Base-by-base conservation (phyloP, 2,888 invertebrate species). In the Amphipyra berbera region DNA sequence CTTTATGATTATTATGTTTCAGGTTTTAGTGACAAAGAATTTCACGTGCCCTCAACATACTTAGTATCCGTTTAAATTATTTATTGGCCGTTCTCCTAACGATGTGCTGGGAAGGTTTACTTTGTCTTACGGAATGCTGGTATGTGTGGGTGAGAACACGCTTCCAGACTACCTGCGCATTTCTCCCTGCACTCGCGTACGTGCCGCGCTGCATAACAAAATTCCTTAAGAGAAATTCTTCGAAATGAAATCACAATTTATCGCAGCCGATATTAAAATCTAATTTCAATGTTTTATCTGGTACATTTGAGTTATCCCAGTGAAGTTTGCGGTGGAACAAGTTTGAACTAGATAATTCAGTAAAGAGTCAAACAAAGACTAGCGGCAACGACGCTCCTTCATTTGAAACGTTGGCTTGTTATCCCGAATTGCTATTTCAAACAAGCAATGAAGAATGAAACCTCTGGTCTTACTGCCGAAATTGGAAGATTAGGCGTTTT, bases 351-450 rank as follows among this genome's bases (percentile, higher is more conserved):
- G 53, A 70, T 70, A 76, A 70, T 61, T 70, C 54, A 61, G 58
- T 57, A 47, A 57, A 65, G 68, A 66, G 67, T 67, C 56, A 61
- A 75, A 76, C 50, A 48, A 60, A 55, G 63, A 59, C 54, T 42
- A 50, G 37, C 21, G 47, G 37, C 33, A 33, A 68, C 52, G 57
- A 57, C 49, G 55, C 61, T 73, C 45, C 46, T 61, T 69, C 59
- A 64, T 76, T 80, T 62, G 48, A 71, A 76, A 66, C 41, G 68
- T 61, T 61, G 54, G 49, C 65, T 75, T 76, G 57, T 73, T 73
- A 72, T 55, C 63, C 64, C 9, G 15, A 72, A 76, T 66, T 66
- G 63, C 30, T 53, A 61, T 70, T 74, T 60, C 45, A 57, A 76
- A 75, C 61, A 27, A 50, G 55, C 59, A 72, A 61, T 71, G 64